Evolutionary conservation across 2,113 vertebrate genomes (phyloP).

Genomic region (Thymallus thymallus): DNA sequence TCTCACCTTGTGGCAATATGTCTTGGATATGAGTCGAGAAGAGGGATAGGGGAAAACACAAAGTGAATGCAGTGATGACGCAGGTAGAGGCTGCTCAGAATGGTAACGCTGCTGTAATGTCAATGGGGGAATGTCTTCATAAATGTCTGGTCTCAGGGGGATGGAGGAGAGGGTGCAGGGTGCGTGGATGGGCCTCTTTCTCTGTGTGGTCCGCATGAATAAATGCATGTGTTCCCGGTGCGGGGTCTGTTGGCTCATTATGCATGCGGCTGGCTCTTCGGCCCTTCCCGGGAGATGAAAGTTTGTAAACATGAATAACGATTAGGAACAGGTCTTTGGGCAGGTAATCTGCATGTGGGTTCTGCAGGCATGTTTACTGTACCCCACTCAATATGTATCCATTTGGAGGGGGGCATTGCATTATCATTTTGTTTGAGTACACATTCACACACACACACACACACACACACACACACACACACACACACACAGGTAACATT

Average conservation of each 20-base stretch:
- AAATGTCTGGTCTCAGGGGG: slow-evolving; percentile 72
- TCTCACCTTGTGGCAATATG: slow-evolving; percentile 32
- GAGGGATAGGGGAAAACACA: slow-evolving; percentile 33
- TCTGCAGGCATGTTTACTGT: slow-evolving; percentile 35
- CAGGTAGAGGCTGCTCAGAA: slow-evolving; percentile 47
- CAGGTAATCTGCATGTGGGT: slow-evolving; percentile 76
- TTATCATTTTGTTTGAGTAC: slow-evolving; percentile 62
- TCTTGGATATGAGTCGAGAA: slow-evolving; percentile 10
- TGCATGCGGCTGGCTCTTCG: slow-evolving; percentile 56
- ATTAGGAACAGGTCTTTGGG: slow-evolving; percentile 71
- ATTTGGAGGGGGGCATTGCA: slow-evolving; percentile 40
- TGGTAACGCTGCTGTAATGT: slow-evolving; percentile 68
- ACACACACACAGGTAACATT: slow-evolving; percentile 43
- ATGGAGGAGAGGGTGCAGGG: slow-evolving; percentile 26
- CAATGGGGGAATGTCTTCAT: slow-evolving; percentile 73
- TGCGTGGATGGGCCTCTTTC: slow-evolving; percentile 36
- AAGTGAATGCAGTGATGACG: slow-evolving; percentile 55
- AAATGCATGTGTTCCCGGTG: slow-evolving; percentile 68
- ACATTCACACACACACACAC: too few relatives aligned
- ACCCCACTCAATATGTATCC: slow-evolving; percentile 44
- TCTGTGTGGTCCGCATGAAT: slow-evolving; percentile 66
- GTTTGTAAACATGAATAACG: slow-evolving; percentile 83
- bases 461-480: slow-evolving; percentile 20
- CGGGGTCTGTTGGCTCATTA: slow-evolving; percentile 69
- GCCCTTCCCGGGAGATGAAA: slow-evolving; percentile 70